A percentile compares a stretch with the other conserved stretches of the same genome.
Conservation (phyloP, 2,888 invertebrate species). For the Xestia c-nigrum region DNA sequence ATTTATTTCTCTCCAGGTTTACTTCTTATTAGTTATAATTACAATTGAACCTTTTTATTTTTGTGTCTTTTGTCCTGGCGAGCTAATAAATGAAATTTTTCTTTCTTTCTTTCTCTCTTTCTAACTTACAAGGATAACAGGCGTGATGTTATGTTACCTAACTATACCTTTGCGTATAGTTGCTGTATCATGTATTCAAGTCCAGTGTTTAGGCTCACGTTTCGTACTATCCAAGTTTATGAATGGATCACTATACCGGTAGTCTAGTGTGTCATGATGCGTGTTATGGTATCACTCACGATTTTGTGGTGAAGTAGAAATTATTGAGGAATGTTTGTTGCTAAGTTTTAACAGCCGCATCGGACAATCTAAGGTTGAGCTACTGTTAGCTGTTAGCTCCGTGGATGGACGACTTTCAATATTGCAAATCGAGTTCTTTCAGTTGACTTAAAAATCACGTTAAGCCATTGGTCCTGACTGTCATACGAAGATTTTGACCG, state of each 20-base stretch:
- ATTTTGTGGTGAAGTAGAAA: background rate
- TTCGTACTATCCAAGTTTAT: background rate
- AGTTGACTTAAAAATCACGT: background rate
- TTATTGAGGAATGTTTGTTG: background rate
- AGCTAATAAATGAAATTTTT: no score
- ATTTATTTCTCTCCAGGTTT: no score
- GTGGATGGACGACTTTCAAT: background rate
- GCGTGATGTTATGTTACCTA: background rate
- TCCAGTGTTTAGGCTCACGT: conserved; percentile 3
- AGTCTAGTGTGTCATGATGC: background rate
- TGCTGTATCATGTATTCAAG: background rate
- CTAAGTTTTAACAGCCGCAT: background rate
- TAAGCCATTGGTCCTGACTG: background rate
- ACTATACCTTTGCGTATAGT: background rate
- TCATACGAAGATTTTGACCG: background rate
- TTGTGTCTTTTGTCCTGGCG: no score
- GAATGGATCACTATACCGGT: background rate
- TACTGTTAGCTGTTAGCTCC: no score
- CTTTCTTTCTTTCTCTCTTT: no score
- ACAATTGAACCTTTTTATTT: no score
- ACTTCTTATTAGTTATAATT: no score
- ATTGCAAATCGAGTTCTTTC: background rate
- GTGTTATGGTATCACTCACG: conserved; percentile 4
- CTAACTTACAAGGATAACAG: background rate
- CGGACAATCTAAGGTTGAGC: background rate